Evolutionary conservation across 2,888 invertebrate species (phyloP), one percentile per base, ranked within the genome.

Genomic region (Megastigmus dorsalis): DNA sequence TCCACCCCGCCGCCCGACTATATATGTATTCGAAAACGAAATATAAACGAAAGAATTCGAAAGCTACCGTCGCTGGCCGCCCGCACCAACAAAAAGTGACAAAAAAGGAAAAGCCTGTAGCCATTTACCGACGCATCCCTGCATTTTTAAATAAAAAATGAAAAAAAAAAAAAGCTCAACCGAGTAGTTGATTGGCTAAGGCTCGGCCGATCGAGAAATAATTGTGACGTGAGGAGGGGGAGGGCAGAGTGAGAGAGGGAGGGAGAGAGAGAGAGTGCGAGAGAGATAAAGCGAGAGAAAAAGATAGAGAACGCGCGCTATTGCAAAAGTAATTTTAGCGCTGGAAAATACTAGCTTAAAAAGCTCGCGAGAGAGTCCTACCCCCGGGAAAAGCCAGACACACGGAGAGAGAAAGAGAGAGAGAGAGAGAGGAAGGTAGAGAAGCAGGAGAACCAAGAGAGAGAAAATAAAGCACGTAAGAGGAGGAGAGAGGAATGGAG

Each of bases 321-420:
- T 76, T 76, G 76, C 66, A 76, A 76, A 76, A 76, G 76, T 76
- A 76, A 76, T 76, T 76, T 76, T 70, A 76, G 67, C 74, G 62
- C 67, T 76, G 74, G 70, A 70, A 76, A 76, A 76, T 76, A 76
- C 70, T 70, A 70, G 74, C 76, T 76, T 73, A 76, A 76, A 76
- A 76, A 76, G 76, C 73, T 76, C 69, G 76, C 50, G 59, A 50
- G 66, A 60, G 74, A 74, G 75, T 70, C 57, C 63, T 55, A 65
- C 67, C 73, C 70, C 70, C 33, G 74, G 74, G 70, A 70, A 76
- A 76, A 74, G 70, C 73, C 70, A 76, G 74, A 74, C 70, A 55
- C 67, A 74, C 62, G 63, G 13, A 50, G 41, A 38, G 62, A 43
- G 65, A 20, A 38, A 50, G 52, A 59, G 28, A 36, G 68, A 43